A percentile compares a stretch with the other conserved stretches of the same genome.
These are phyloP conservation scores for Drosophila heteroneura DNA, from an alignment of 2,888 invertebrate genomes.

Conservation along the genomic window DNA sequence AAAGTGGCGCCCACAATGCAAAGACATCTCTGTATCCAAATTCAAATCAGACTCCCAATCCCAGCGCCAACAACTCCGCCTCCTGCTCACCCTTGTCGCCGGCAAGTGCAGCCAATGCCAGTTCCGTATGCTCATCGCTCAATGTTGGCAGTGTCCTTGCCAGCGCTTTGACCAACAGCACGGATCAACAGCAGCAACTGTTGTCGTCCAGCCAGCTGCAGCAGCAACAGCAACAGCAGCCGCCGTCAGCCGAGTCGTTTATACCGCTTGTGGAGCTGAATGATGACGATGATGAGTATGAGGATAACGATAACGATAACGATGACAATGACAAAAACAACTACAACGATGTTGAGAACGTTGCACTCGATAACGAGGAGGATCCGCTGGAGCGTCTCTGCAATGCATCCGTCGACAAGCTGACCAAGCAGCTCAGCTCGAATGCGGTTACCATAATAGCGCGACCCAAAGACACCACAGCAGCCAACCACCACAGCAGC, in stretches of 20 bases:
- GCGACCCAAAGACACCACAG: constrained; percentile 77
- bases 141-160: constrained; percentile 36
- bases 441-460: constrained; percentile 84
- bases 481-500: not conserved
- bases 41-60: constrained; percentile 14
- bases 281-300: constrained; percentile 69
- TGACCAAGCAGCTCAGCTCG: constrained; percentile 83
- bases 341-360: constrained; percentile 41
- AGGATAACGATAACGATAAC: constrained; percentile 19
- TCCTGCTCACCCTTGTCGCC: not conserved
- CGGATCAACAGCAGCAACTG: constrained; percentile 10
- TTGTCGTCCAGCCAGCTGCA: not conserved
- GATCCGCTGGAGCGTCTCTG: constrained; percentile 41
- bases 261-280: constrained; percentile 77
- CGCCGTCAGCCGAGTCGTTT: constrained; percentile 12
- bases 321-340: not conserved
- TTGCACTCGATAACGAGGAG: constrained; percentile 34
- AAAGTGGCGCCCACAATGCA: not conserved
- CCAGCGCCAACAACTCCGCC: not conserved
- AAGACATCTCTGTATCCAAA: not conserved
- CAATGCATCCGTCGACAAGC: constrained; percentile 82
- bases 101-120: not conserved
- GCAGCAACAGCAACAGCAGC: constrained; percentile 13
- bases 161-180: constrained; percentile 32
- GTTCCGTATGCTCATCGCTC: not conserved